A percentile compares a stretch with the other conserved stretches of the same genome.
These are phyloP conservation scores for Andricus quercusramuli DNA, from an alignment of 2,888 invertebrate genomes.

Conservation along the genomic window DNA sequence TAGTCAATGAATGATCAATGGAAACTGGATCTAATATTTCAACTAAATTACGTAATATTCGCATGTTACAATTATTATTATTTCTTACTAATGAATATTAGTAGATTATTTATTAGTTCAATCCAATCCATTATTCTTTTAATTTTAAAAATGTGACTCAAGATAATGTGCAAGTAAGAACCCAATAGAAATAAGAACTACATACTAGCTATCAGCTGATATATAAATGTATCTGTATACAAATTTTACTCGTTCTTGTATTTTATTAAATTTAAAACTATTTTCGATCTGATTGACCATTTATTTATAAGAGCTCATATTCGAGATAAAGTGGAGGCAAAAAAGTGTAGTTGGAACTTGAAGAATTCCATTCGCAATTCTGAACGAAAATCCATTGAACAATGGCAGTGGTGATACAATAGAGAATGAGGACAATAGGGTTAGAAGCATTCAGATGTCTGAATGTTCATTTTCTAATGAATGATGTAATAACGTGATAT, in stretches of 20 bases:
- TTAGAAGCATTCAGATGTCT: not conserved
- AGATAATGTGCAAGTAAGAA: too few species aligned
- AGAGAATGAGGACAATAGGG: not conserved
- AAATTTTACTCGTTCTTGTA: too few species aligned
- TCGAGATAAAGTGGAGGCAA: not conserved
- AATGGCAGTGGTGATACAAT: not conserved
- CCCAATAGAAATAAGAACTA: too few species aligned
- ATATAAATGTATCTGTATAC: too few species aligned
- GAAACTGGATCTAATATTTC: not conserved
- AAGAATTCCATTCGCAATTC: not conserved
- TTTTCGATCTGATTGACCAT: not conserved
- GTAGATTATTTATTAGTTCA: too few species aligned
- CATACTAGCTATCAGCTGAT: too few species aligned
- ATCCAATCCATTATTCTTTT: too few species aligned
- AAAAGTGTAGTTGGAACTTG: not conserved
- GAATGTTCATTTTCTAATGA: conserved; percentile 1
- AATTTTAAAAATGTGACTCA: too few species aligned
- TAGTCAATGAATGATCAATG: not conserved
- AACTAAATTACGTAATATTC: too few species aligned
- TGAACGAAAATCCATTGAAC: not conserved
- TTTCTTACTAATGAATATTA: too few species aligned
- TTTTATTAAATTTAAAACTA: too few species aligned
- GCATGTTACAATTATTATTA: too few species aligned
- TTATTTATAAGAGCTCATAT: not conserved
- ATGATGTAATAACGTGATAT: not conserved